phyloP scores from a whole-genome alignment of 2,797 vertebrate species.

The Poeciliopsis gracilis region DNA sequence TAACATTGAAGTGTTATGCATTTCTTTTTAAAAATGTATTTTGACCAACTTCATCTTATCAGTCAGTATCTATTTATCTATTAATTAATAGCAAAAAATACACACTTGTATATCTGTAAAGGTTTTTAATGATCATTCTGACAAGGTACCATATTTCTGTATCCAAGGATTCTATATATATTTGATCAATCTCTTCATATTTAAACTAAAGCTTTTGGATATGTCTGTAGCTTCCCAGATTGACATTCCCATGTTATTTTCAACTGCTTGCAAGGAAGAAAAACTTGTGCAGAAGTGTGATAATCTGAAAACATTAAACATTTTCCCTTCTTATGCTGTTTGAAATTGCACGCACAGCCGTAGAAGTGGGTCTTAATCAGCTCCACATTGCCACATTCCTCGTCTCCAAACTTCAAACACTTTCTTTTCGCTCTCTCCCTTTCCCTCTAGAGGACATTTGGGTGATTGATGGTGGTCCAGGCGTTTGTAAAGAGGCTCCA shows the following conservation, averaged over 20 bases:
- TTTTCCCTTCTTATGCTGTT: background rate
- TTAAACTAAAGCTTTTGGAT: conserved; percentile 10
- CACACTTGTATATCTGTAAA: background rate
- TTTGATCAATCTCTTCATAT: conserved; percentile 16
- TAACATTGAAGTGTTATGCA: background rate
- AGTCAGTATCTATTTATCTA: background rate
- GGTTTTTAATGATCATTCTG: background rate
- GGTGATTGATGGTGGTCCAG: conserved; percentile 73
- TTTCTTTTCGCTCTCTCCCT: conserved; percentile 7
- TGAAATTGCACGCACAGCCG: background rate
- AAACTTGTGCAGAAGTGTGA: background rate
- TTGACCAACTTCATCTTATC: background rate
- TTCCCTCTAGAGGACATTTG: conserved; percentile 53
- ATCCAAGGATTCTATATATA: background rate
- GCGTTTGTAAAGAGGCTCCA: conserved; percentile 66
- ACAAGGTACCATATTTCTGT: background rate
- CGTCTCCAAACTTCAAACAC: conserved; percentile 22
- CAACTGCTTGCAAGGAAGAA: background rate
- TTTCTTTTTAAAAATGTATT: background rate
- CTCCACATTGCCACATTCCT: conserved; percentile 16
- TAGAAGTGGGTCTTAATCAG: conserved; percentile 5
- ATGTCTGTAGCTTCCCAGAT: background rate
- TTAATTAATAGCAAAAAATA: background rate
- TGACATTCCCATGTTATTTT: conserved; percentile 5
- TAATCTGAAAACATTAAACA: conserved; percentile 15